A percentile compares a stretch with the other conserved stretches of the same genome.
These are phyloP conservation scores for Nesogale talazaci DNA, from an alignment of 2,113 vertebrate genomes.

Conservation along the genomic window DNA sequence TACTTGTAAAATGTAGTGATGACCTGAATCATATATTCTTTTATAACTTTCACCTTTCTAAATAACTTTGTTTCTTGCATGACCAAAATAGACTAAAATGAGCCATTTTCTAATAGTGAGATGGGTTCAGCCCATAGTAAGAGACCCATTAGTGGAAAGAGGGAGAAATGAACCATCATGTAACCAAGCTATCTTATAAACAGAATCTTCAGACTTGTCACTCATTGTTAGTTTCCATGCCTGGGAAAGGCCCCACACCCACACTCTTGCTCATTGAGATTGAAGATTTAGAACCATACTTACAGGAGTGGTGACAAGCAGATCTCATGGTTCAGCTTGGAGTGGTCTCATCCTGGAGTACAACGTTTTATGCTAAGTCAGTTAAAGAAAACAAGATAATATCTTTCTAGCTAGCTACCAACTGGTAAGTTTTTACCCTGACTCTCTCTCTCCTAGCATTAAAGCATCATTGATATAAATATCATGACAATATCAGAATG, in stretches of 20 bases:
- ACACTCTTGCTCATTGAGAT: neutral
- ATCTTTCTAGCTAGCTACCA: slow-evolving; percentile 16
- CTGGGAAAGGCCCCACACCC: neutral
- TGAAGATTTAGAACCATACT: neutral
- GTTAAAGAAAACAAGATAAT: neutral
- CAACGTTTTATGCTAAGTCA: neutral
- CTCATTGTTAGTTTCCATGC: neutral
- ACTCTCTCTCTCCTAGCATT: neutral
- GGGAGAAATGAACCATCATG: neutral
- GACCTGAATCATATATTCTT: slow-evolving; percentile 38
- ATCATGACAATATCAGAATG: slow-evolving; percentile 11
- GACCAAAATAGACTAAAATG: neutral
- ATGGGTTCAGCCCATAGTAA: slow-evolving; percentile 12
- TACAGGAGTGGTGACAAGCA: neutral
- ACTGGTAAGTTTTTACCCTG: neutral
- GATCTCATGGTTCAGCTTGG: neutral
- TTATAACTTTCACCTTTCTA: neutral
- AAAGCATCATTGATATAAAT: neutral
- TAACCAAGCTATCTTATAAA: neutral
- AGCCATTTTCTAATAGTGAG: neutral
- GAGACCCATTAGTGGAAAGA: slow-evolving; percentile 3
- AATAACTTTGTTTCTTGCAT: neutral
- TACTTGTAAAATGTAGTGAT: slow-evolving; percentile 5
- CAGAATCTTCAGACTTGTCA: neutral
- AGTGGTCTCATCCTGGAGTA: neutral